These are phyloP conservation scores for Dasypus novemcinctus DNA, from an alignment of 2,113 vertebrate genomes.

Conservation along the genomic window DNA sequence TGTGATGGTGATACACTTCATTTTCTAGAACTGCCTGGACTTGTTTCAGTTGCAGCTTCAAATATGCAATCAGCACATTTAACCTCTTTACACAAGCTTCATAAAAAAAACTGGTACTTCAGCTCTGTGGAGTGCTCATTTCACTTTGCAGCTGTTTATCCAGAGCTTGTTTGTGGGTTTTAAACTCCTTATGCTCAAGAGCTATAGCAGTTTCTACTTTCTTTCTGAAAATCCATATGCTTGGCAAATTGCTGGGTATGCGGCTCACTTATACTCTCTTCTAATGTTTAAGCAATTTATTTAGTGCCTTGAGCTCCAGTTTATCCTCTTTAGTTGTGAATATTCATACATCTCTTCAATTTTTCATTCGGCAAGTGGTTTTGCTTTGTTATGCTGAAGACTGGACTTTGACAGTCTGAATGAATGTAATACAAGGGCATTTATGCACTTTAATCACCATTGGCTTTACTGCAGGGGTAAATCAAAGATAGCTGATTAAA, in stretches of 20 bases:
- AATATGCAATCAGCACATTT: constrained; percentile 76
- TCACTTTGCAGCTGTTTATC: constrained; percentile 87
- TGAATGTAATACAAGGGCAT: too few species aligned
- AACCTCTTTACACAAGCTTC: too few species aligned
- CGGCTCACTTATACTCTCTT: constrained; percentile 87
- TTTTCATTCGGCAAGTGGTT: constrained; percentile 88
- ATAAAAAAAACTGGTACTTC: too few species aligned
- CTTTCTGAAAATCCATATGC: constrained; percentile 85
- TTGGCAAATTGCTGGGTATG: constrained; percentile 86
- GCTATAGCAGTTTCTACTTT: constrained; percentile 85
- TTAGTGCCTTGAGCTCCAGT: constrained; percentile 88
- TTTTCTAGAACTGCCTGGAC: constrained; percentile 95
- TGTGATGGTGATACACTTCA: constrained; percentile 91
- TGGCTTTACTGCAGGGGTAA: too few species aligned
- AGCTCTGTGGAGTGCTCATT: too few species aligned
- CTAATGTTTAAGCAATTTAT: constrained; percentile 88
- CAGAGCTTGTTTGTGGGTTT: constrained; percentile 87
- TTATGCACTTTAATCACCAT: too few species aligned
- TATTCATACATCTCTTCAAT: constrained; percentile 74
- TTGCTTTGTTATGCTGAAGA: constrained; percentile 86
- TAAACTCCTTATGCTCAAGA: constrained; percentile 85
- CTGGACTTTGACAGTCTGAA: constrained; percentile 83
- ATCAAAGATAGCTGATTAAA: too few species aligned
- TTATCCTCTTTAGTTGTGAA: constrained; percentile 69
- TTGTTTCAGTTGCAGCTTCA: constrained; percentile 91